A percentile compares a stretch with the other conserved stretches of the same genome.
Conservation (phyloP, 2,113 vertebrate species). For the Albula glossodonta region DNA sequence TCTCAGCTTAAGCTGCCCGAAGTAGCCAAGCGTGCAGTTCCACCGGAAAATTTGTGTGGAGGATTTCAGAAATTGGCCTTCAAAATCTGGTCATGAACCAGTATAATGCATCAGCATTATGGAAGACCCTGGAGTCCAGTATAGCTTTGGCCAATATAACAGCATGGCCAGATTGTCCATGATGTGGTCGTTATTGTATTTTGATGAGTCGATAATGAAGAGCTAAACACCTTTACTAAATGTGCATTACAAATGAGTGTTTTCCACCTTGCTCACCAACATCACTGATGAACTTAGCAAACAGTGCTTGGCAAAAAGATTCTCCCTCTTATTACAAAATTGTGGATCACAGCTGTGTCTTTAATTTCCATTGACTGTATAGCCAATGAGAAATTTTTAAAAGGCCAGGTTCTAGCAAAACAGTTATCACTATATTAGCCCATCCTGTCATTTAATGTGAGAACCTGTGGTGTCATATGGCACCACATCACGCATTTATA, state of each 20-base stretch:
- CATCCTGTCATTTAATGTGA: no score
- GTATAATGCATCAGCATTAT: neutral
- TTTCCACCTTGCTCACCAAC: neutral
- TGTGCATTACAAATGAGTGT: constrained; percentile 47
- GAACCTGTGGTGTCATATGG: no score
- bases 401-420: no score
- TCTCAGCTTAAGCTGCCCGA: neutral
- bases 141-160: constrained; percentile 44
- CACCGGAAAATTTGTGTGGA: neutral
- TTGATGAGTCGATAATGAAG: constrained; percentile 29
- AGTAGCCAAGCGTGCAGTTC: neutral
- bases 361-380: no score
- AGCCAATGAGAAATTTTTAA: no score
- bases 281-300: neutral
- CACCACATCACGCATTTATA: no score
- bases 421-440: no score
- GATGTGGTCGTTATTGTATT: constrained; percentile 42
- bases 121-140: constrained; percentile 37
- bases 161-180: constrained; percentile 41
- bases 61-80: neutral
- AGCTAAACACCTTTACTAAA: constrained; percentile 33
- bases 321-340: no score
- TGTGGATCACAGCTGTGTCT: no score
- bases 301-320: neutral
- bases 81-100: neutral